phyloP scores from a whole-genome alignment of 1,140 invertebrate species.

The Drosophila willistoni region DNA sequence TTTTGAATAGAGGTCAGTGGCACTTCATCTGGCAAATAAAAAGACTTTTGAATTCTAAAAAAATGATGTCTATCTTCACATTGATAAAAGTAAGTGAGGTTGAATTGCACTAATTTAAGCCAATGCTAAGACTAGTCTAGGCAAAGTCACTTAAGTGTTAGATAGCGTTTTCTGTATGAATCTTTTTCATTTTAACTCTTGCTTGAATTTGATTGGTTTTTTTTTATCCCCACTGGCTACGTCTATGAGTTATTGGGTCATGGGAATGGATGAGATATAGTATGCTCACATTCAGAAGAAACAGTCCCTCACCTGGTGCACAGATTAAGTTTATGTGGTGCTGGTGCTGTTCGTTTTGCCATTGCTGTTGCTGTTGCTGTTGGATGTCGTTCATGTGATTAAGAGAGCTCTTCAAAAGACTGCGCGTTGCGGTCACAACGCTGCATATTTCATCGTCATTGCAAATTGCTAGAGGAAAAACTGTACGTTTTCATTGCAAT shows the following conservation, averaged over 20 bases:
- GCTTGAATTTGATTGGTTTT: neutral
- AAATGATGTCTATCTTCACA: too few relatives aligned
- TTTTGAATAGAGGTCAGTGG: too few relatives aligned
- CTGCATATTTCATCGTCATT: constrained; percentile 61
- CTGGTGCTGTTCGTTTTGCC: constrained; percentile 8
- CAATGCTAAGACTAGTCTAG: too few relatives aligned
- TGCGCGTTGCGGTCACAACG: constrained; percentile 40
- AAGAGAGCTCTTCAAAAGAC: constrained; percentile 48
- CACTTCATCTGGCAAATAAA: too few relatives aligned
- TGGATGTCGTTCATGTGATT: constrained; percentile 70
- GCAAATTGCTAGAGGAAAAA: constrained; percentile 73
- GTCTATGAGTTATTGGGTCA: neutral
- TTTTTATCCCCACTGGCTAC: neutral
- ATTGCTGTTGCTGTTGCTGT: constrained; percentile 29
- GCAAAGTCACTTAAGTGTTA: too few relatives aligned
- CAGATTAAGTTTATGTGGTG: constrained; percentile 68
- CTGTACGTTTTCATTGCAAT: constrained; percentile 74
- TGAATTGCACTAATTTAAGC: too few relatives aligned
- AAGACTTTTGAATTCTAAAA: too few relatives aligned
- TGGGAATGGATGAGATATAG: constrained; percentile 8
- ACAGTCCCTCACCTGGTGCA: constrained; percentile 62
- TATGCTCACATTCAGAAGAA: constrained; percentile 1
- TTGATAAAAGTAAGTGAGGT: too few relatives aligned
- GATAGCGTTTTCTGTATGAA: too few relatives aligned
- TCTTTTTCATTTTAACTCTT: too few relatives aligned